phyloP scores from a whole-genome alignment of 2,888 invertebrate genomes.

The Sphaerophoria rueppellii region DNA sequence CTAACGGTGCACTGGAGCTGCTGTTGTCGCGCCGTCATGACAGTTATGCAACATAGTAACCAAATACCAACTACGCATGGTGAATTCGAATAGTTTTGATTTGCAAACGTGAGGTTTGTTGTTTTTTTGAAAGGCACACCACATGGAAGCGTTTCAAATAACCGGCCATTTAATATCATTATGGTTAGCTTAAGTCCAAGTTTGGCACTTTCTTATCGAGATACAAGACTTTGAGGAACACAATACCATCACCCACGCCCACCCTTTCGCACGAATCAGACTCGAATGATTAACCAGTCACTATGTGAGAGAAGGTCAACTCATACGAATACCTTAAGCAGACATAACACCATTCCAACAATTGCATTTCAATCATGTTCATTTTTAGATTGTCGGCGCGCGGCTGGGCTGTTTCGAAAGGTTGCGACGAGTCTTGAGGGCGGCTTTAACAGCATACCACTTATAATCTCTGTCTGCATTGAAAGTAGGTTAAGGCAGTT shows the following conservation, averaged over 20 bases:
- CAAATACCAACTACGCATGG: constrained; percentile 45
- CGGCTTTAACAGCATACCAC: constrained; percentile 22
- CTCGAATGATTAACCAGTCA: constrained; percentile 36
- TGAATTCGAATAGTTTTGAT: constrained; percentile 51
- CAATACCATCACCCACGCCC: background rate
- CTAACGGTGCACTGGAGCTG: background rate
- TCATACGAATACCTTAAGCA: constrained; percentile 1
- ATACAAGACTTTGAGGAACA: constrained; percentile 45
- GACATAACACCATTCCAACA: constrained; percentile 27
- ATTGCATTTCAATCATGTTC: constrained; percentile 39
- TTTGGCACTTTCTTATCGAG: constrained; percentile 52
- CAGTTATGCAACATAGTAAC: constrained; percentile 57
- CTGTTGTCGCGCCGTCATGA: constrained; percentile 21
- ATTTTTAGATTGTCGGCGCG: background rate
- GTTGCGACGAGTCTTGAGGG: constrained; percentile 70
- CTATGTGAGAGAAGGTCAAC: constrained; percentile 62
- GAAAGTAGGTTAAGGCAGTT: constrained; percentile 77
- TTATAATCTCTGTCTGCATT: constrained; percentile 45
- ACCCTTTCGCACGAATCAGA: background rate
- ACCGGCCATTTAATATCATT: constrained; percentile 6
- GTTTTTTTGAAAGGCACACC: constrained; percentile 42
- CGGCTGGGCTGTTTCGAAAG: constrained; percentile 37
- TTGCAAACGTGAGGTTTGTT: constrained; percentile 17
- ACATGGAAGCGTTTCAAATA: constrained; percentile 51
- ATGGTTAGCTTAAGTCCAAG: constrained; percentile 18